Evolutionary conservation across 2,888 invertebrate genomes (phyloP), one percentile per base, ranked within the genome.

Genomic region (Stenodema calcarata): DNA sequence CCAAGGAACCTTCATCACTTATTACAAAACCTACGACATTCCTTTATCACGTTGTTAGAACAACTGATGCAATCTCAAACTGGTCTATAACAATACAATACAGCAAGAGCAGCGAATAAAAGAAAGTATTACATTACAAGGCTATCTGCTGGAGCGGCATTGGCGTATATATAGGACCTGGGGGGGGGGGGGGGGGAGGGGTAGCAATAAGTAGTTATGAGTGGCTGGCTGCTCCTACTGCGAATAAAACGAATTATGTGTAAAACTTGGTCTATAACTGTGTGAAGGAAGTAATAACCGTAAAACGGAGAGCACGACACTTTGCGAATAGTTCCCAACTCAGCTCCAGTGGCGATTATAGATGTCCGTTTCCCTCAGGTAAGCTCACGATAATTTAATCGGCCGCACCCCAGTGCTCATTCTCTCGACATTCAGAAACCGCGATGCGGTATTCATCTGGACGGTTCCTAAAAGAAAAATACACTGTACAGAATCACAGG

Each of bases 261-360:
- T 73, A 73, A 41, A 73, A 73, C 35, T 73, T 73, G 41, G 35
- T 73, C 73, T 41, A 73, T 73, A 73, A 73, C 73, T 73, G 73
- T 41, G 73, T 73, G 73, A 73, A 73, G 73, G 73, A 41, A 30
- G 73, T 73, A 73, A 73, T 73, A 73, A 73, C 73, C 73, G 35
- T 73, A 73, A 73, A 62, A 73, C 73, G 73, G 41, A 73, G 35
- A 18, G 73, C 73, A 30, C 73, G 73, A 41, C 41, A 73, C 73
- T 73, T 73, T 16, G 73, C 73, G 18, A 35, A 73, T 73, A 73
- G 73, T 73, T 73, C 41, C 62, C 35, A 73, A 73, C 73, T 73
- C 73, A 41, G 73, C 73, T 73, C 35, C 41, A 28, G 9, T 7
- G 62, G 62, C 62, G 23, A 62, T 62, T 62, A 62, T 62, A 62